Base-by-base conservation (phyloP, 2,797 vertebrate genomes). In the Heterohyrax brucei region DNA sequence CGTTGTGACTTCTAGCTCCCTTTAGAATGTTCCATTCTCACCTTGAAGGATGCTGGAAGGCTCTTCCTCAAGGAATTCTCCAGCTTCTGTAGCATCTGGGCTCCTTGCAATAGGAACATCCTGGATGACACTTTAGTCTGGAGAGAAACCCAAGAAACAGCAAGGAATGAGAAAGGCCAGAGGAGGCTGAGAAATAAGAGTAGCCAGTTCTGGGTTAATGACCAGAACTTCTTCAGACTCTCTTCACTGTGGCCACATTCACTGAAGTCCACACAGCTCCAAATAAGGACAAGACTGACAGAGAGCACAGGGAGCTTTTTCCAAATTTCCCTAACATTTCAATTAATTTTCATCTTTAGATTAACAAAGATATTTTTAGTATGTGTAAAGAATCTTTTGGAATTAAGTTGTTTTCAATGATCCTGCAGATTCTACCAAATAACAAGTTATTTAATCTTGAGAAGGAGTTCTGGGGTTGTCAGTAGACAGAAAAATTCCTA, bases 31-130 rank as follows among this genome's bases (percentile, higher is more conserved):
- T 44, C 66, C 44, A 22, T 24, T 22, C 19, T 94, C 48, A 97
- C 96, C 96, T 97, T 97, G 87, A 97, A 62, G 61, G 95, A 95
- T 48, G 53, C 87, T 13, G 96, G 96, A 53, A 97, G 83, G 7
- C 81, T 81, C 48, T 81, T 96, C 30, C 73, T 86, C 84, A 97
- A 39, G 73, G 92, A 73, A 30, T 79, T 94, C 87, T 95, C 95
- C 92, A 97, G 87, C 8, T 1, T 89, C 87, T 96, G 96, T 44
- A 97, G 92, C 95, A 96, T 96, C 87, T 95, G 92, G 22, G 66
- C 79, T 5, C 97, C 80, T 89, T 94, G 93, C 19, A 97, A 0
- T 1, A 0, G 28, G 12, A 96, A 61, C 84, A 94, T 95, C 19
- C 2, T 75, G 80, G 33, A 76, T 39, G 87, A 50, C 10, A 22